These are phyloP conservation scores for Apamea sordens DNA, from an alignment of 2,888 invertebrate species.

Conservation along the genomic window DNA sequence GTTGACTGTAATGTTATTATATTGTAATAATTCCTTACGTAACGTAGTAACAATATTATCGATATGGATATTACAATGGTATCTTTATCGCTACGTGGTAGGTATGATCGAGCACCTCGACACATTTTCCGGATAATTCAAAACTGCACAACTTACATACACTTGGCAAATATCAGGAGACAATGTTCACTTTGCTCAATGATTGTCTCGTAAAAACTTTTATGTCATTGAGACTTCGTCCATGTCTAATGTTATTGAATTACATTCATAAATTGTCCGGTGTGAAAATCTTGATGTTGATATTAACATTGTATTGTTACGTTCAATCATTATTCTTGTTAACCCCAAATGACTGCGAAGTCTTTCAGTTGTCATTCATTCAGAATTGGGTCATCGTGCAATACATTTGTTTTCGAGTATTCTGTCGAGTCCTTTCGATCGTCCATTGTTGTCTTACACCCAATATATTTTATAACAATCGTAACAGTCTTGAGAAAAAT, in stretches of 20 bases:
- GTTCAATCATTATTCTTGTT: slow-evolving; percentile 38
- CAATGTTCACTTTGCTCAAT: slow-evolving; percentile 9
- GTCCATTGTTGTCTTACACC: slow-evolving; percentile 20
- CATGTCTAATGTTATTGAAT: slow-evolving; percentile 54
- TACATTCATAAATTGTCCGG: slow-evolving; percentile 36
- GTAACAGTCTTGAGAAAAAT: slow-evolving; percentile 1
- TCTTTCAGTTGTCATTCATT: slow-evolving; percentile 22
- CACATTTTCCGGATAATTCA: slow-evolving; percentile 29
- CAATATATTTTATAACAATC: slow-evolving; percentile 27
- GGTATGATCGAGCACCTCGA: slow-evolving; percentile 31
- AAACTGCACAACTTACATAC: slow-evolving; percentile 22
- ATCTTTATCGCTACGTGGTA: slow-evolving; percentile 49
- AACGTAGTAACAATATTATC: slow-evolving; percentile 51
- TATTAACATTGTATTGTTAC: slow-evolving; percentile 43
- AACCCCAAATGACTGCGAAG: slow-evolving; percentile 22
- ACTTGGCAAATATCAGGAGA: slow-evolving; percentile 20
- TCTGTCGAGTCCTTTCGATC: slow-evolving; percentile 9
- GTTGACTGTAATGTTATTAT: slow-evolving; percentile 56
- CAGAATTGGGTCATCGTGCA: slow-evolving; percentile 41
- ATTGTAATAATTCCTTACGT: slow-evolving; percentile 62
- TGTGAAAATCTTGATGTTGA: slow-evolving; percentile 43
- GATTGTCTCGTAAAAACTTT: slow-evolving; percentile 33
- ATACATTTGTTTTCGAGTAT: slow-evolving; percentile 19
- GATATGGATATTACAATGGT: slow-evolving; percentile 51
- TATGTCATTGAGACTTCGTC: slow-evolving; percentile 52